Conservation (phyloP, 1,140 invertebrate genomes). For the Paraescarpia echinospica region DNA sequence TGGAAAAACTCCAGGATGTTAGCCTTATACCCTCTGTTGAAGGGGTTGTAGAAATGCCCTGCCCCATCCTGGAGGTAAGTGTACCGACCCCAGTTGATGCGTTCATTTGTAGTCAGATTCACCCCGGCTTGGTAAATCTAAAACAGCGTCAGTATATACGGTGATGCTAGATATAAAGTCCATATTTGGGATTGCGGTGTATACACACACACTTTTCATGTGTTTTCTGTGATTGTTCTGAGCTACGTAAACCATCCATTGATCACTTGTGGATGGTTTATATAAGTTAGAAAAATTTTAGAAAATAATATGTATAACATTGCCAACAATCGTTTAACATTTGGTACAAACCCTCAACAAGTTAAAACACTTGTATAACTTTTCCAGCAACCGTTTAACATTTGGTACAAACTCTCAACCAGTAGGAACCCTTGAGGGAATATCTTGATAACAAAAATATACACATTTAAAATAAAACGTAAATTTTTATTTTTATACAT, state of each 20-base stretch:
- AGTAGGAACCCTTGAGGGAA: too few species aligned
- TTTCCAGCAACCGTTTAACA: too few species aligned
- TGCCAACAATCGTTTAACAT: too few species aligned
- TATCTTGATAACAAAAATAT: too few species aligned
- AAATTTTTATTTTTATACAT: too few species aligned
- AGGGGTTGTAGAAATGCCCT: slow-evolving; percentile 85
- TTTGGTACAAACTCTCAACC: too few species aligned
- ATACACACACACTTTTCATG: background rate
- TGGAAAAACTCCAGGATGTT: slow-evolving; percentile 88
- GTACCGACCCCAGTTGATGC: slow-evolving; percentile 90
- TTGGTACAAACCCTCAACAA: too few species aligned
- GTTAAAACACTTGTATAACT: too few species aligned
- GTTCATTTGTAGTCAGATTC: slow-evolving; percentile 92
- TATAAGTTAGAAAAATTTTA: too few species aligned
- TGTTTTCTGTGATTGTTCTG: background rate
- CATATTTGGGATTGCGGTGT: background rate
- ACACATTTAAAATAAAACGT: too few species aligned
- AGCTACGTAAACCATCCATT: background rate
- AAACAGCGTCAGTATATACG: slow-evolving; percentile 25
- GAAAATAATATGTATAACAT: too few species aligned
- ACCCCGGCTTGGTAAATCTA: slow-evolving; percentile 62
- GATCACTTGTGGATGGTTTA: too few species aligned
- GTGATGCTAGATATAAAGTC: background rate
- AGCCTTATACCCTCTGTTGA: slow-evolving; percentile 78
- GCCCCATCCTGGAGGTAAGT: slow-evolving; percentile 83